A percentile compares a stretch with the other conserved stretches of the same genome.
These are phyloP conservation scores for Ceratitis capitata DNA, from an alignment of 1,140 invertebrate species.

Conservation along the genomic window DNA sequence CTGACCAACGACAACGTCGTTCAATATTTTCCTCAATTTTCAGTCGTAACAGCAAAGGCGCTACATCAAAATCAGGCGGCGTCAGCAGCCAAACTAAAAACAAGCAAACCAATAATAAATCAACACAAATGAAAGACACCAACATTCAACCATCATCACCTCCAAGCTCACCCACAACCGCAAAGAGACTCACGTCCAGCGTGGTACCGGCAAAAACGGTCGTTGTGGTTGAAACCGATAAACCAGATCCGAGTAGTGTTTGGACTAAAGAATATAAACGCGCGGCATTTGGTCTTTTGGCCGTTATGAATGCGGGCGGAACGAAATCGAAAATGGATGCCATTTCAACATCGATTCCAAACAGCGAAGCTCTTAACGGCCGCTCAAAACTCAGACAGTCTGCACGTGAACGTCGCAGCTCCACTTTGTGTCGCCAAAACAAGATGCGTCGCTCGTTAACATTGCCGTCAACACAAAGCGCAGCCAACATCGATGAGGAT, in stretches of 20 bases:
- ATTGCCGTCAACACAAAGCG: constrained; percentile 43
- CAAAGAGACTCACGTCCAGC: not conserved
- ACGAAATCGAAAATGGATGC: not conserved
- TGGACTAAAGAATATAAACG: constrained; percentile 67
- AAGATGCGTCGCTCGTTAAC: constrained; percentile 56
- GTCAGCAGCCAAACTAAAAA: no score
- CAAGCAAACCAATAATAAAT: no score
- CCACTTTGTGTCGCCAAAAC: constrained; percentile 51
- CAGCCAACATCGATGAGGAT: constrained; percentile 47
- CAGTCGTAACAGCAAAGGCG: no score
- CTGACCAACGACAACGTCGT: no score
- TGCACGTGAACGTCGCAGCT: constrained; percentile 52
- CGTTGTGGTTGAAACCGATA: constrained; percentile 36
- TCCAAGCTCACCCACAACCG: not conserved
- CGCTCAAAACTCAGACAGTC: constrained; percentile 56
- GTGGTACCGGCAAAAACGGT: no score
- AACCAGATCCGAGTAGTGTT: constrained; percentile 48
- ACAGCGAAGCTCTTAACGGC: not conserved
- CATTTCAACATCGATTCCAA: not conserved
- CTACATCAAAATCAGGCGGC: no score
- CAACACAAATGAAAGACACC: no score
- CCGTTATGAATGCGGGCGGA: constrained; percentile 65
- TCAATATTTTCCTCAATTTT: no score
- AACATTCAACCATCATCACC: no score
- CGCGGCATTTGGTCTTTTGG: constrained; percentile 66